Evolutionary conservation across 2,888 invertebrate species (phyloP).

Genomic region (Monochamus alternatus): DNA sequence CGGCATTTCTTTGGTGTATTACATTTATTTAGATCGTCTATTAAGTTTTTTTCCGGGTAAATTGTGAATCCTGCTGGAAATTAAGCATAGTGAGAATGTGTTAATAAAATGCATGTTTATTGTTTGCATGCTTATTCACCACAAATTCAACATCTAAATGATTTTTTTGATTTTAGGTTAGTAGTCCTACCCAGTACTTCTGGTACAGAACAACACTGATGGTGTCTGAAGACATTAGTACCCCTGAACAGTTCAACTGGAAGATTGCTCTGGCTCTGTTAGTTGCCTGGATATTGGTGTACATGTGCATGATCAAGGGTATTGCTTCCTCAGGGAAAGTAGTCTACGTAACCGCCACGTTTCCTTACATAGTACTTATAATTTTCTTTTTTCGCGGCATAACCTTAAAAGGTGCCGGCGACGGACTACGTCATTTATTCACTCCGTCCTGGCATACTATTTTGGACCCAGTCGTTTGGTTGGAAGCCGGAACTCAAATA

Average conservation of each 20-base stretch:
- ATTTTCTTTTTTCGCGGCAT: slow-evolving; percentile 97
- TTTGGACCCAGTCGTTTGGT: slow-evolving; percentile 95
- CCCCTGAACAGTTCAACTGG: slow-evolving; percentile 91
- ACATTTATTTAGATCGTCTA: no score
- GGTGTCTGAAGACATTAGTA: slow-evolving; percentile 90
- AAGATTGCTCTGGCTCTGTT: slow-evolving; percentile 90
- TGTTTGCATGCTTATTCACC: neutral
- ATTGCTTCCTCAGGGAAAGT: slow-evolving; percentile 98
- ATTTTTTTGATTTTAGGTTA: slow-evolving; percentile 75
- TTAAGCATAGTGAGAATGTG: no score
- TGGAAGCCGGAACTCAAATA: slow-evolving; percentile 98
- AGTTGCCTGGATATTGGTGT: slow-evolving; percentile 94
- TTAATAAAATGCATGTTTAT: no score
- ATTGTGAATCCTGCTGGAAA: no score
- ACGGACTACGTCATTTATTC: slow-evolving; percentile 91
- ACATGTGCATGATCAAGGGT: slow-evolving; percentile 97
- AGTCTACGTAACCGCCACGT: slow-evolving; percentile 96
- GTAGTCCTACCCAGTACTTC: slow-evolving; percentile 94
- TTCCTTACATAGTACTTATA: slow-evolving; percentile 95
- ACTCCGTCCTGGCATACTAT: slow-evolving; percentile 94
- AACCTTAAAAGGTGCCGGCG: slow-evolving; percentile 81
- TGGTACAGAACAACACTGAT: slow-evolving; percentile 95
- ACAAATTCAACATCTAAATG: neutral
- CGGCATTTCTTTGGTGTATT: no score
- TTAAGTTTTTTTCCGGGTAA: no score